phyloP scores from a whole-genome alignment of 1,140 invertebrate species.

The Mizuhopecten yessoensis region DNA sequence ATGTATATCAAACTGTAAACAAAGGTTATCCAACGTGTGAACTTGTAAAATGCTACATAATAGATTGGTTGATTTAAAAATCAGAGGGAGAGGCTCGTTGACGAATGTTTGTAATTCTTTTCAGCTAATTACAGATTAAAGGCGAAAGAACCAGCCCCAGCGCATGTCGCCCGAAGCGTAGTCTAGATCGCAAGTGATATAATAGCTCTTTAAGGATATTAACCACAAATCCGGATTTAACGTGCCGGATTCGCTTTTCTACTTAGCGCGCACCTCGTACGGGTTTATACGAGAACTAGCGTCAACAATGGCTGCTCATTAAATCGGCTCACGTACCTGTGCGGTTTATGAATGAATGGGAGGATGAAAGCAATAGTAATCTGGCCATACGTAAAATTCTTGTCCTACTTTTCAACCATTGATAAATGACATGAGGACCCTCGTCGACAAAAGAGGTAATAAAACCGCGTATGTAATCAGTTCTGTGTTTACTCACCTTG shows the following conservation, averaged over 20 bases:
- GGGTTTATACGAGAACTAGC: constrained; percentile 2
- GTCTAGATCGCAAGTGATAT: not conserved
- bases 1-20: no score
- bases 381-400: constrained; percentile 22
- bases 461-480: not conserved
- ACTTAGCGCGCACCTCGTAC: constrained; percentile 30
- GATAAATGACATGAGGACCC: not conserved
- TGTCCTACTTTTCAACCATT: not conserved
- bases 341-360: not conserved
- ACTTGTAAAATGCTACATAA: no score
- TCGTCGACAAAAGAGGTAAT: not conserved
- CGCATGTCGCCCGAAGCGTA: not conserved
- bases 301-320: not conserved
- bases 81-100: not conserved
- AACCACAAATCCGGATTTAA: constrained; percentile 33
- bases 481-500: not conserved
- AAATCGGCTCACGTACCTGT: not conserved
- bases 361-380: not conserved
- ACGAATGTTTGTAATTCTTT: not conserved
- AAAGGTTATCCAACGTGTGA: no score
- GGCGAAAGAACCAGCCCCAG: not conserved
- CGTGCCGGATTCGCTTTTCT: constrained; percentile 22
- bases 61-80: no score
- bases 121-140: not conserved
- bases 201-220: not conserved